phyloP scores from a whole-genome alignment of 2,113 vertebrate genomes.

The Campylorhamphus procurvoides region DNA sequence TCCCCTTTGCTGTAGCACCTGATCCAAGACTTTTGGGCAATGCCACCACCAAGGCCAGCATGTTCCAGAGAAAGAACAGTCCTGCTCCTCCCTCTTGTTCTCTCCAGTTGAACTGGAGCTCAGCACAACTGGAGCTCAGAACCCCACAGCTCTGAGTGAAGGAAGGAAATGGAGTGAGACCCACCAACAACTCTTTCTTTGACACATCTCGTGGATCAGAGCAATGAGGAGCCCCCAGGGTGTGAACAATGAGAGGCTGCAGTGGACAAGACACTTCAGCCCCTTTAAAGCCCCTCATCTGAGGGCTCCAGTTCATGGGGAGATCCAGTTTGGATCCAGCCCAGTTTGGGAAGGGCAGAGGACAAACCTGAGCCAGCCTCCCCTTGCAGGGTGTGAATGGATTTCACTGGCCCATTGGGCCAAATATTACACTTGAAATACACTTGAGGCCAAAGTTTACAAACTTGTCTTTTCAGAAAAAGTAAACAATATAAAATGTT shows the following conservation, averaged over 20 bases:
- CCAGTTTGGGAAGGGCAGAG: neutral
- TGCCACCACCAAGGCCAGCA: neutral
- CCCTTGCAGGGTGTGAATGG: neutral
- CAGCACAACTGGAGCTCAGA: neutral
- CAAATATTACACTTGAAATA: neutral
- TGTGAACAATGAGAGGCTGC: neutral
- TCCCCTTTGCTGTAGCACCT: neutral
- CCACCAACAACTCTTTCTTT: neutral
- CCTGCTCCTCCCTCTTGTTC: neutral
- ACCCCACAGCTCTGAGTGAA: neutral
- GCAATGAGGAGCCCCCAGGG: neutral
- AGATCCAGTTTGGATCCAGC: neutral
- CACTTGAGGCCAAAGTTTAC: neutral
- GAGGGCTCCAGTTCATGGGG: neutral
- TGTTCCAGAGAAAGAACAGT: neutral
- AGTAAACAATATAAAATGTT: neutral
- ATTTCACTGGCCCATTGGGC: neutral
- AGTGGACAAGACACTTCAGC: neutral
- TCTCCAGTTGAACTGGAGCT: neutral
- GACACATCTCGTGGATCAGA: accelerated
- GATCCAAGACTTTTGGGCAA: neutral
- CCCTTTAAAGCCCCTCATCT: neutral
- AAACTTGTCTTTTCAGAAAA: neutral
- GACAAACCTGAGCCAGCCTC: neutral
- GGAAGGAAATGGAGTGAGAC: neutral